A percentile compares a stretch with the other conserved stretches of the same genome.
Evolutionary conservation across 2,888 invertebrate species (phyloP).

Genomic region (Stegophylla sp.): DNA sequence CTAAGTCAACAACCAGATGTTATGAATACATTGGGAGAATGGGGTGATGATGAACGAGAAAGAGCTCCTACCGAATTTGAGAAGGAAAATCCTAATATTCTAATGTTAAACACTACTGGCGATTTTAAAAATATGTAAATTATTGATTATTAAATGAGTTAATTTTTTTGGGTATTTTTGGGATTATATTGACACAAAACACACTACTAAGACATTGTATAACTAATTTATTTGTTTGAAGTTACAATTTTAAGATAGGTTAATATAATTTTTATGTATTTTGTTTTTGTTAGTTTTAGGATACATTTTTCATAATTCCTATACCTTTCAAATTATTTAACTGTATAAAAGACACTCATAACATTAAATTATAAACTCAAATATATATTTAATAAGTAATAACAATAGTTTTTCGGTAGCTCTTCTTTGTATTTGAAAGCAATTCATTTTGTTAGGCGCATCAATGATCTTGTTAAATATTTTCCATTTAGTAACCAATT

Average conservation of each 20-base stretch:
- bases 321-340: constrained; percentile 33
- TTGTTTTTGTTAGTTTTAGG: constrained; percentile 40
- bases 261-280: constrained; percentile 23
- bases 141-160: neutral
- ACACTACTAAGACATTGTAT: constrained; percentile 7
- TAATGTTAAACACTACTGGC: constrained; percentile 76
- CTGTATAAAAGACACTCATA: neutral
- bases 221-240: constrained; percentile 44
- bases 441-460: constrained; percentile 45
- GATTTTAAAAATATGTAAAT: constrained; percentile 78
- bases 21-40: constrained; percentile 68
- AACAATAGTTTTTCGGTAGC: constrained; percentile 21
- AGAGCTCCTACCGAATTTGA: constrained; percentile 79
- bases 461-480: constrained; percentile 47
- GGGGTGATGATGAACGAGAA: constrained; percentile 71
- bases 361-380: no score
- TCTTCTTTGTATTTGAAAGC: constrained; percentile 36
- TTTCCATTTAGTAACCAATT: constrained; percentile 46
- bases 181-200: neutral
- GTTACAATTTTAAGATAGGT: constrained; percentile 51
- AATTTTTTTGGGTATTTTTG: neutral
- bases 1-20: constrained; percentile 75
- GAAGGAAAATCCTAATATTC: constrained; percentile 79
- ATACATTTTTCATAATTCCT: constrained; percentile 8
- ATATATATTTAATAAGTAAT: constrained; percentile 25